Conservation (phyloP, 2,113 vertebrate genomes). For the Calidris pugnax region DNA sequence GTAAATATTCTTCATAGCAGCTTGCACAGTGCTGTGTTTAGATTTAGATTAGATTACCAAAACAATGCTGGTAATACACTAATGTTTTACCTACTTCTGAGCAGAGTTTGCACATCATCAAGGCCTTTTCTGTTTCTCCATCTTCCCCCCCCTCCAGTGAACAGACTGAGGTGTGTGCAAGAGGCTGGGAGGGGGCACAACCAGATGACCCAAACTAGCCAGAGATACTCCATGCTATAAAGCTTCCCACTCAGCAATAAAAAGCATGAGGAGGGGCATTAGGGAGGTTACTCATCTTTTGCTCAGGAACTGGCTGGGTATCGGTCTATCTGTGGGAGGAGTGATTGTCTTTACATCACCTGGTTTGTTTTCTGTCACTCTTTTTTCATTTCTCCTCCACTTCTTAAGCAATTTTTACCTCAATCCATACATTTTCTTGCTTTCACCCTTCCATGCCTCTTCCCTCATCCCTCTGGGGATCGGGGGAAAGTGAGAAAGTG, state of each 20-base stretch:
- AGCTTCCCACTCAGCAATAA: background rate
- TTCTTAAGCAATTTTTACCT: background rate
- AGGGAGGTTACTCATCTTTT: background rate
- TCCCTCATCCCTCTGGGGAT: background rate
- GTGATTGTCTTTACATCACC: background rate
- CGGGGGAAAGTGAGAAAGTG: background rate
- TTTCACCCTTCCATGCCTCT: background rate
- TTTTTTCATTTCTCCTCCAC: background rate
- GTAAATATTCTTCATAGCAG: background rate
- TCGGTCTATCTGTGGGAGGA: background rate
- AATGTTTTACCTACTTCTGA: background rate
- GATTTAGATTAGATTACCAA: background rate
- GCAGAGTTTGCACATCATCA: background rate
- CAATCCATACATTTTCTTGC: background rate
- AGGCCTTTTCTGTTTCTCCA: background rate
- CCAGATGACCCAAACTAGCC: background rate
- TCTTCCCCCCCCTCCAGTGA: background rate
- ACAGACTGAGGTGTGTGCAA: background rate
- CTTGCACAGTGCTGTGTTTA: background rate
- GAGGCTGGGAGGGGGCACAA: background rate
- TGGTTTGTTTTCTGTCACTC: background rate
- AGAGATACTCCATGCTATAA: background rate
- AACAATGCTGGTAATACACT: background rate
- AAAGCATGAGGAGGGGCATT: fast-evolving
- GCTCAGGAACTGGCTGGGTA: background rate